Evolutionary conservation across 1,140 invertebrate genomes (phyloP).

Genomic region (Fopius arisanus): DNA sequence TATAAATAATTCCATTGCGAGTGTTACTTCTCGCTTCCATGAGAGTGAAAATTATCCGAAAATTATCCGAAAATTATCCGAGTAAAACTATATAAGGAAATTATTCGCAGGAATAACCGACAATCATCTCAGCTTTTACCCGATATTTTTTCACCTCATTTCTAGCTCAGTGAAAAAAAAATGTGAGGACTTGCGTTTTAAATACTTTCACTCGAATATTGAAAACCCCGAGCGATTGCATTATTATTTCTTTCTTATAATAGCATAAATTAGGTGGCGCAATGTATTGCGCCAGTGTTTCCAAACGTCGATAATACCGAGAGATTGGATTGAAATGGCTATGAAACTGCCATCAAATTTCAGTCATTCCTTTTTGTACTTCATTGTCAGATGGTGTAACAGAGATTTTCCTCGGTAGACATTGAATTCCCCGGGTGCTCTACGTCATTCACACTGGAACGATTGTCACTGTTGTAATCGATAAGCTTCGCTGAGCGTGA

Average conservation of each 20-base stretch:
- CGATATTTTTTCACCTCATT: no score
- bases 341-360: neutral
- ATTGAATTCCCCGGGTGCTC: neutral
- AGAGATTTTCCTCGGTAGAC: neutral
- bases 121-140: no score
- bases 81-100: neutral
- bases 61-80: neutral
- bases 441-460: neutral
- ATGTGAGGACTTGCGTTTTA: neutral
- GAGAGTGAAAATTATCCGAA: neutral
- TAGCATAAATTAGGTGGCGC: slow-evolving; percentile 2
- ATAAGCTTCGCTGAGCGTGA: neutral
- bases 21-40: neutral
- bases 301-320: neutral
- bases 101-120: no score
- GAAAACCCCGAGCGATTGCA: neutral
- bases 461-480: neutral
- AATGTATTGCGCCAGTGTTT: neutral
- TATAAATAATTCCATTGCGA: neutral
- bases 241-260: neutral
- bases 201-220: neutral
- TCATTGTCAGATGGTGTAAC: neutral
- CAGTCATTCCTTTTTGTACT: no score
- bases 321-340: neutral
- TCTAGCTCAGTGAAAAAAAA: neutral